phyloP scores from a whole-genome alignment of 1,140 invertebrate species.

The Polyergus mexicanus region DNA sequence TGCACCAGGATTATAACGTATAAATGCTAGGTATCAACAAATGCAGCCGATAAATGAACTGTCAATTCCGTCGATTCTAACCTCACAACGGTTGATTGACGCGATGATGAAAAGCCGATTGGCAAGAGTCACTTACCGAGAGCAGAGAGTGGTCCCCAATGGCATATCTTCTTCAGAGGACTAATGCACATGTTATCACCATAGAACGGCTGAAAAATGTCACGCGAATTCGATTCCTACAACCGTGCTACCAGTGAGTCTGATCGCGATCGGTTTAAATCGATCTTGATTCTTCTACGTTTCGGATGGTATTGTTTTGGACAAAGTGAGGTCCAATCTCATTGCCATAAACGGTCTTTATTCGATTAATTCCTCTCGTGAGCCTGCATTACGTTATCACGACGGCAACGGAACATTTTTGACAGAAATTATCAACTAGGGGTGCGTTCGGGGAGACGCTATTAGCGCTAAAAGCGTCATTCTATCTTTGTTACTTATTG shows the following conservation, averaged over 20 bases:
- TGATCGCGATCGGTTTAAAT: neutral
- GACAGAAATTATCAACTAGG: too few species aligned
- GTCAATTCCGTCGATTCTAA: neutral
- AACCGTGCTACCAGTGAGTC: neutral
- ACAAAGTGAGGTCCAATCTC: too few species aligned
- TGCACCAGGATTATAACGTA: neutral
- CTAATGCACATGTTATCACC: conserved; percentile 86
- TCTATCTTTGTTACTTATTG: too few species aligned
- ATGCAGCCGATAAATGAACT: neutral
- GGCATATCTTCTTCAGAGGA: conserved; percentile 89
- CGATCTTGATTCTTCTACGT: too few species aligned
- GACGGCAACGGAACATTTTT: too few species aligned
- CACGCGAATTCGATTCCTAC: neutral
- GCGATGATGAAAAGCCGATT: neutral
- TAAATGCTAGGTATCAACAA: neutral
- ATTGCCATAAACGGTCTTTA: too few species aligned
- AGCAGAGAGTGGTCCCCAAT: conserved; percentile 93
- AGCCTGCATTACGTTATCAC: too few species aligned
- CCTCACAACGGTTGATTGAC: neutral
- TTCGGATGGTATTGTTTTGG: too few species aligned
- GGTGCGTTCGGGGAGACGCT: too few species aligned
- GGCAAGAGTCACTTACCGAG: conserved; percentile 87
- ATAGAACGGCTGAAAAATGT: conserved; percentile 7
- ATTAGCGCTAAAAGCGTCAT: too few species aligned
- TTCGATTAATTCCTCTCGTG: too few species aligned